These are phyloP conservation scores for Alviniconcha strummeri DNA, from an alignment of 2,888 invertebrate species.

Conservation along the genomic window DNA sequence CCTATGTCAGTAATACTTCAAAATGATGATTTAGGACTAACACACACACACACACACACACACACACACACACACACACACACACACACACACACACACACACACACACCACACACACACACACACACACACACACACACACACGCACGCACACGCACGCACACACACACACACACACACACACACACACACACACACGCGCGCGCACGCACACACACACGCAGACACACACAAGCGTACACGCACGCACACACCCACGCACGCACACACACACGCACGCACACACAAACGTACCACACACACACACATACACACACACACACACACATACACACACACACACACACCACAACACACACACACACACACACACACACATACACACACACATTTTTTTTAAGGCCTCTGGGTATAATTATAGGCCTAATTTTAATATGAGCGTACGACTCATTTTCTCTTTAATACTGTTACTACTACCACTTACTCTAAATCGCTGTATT, in stretches of 20 bases:
- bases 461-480: too few species aligned
- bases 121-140: not conserved
- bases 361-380: slow-evolving; percentile 1
- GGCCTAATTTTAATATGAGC: too few species aligned
- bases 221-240: slow-evolving; percentile 5
- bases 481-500: too few species aligned
- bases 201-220: slow-evolving; percentile 5
- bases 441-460: too few species aligned
- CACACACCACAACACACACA: not conserved
- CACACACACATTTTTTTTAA: not conserved
- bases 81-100: not conserved
- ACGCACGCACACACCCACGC: not conserved
- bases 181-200: slow-evolving; percentile 13
- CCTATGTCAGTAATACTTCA: too few species aligned
- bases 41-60: slow-evolving; percentile 1
- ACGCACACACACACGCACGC: not conserved
- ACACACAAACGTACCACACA: not conserved
- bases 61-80: not conserved
- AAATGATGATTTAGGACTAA: not conserved
- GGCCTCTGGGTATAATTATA: too few species aligned
- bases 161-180: not conserved
- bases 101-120: slow-evolving; percentile 3
- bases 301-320: not conserved
- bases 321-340: not conserved
- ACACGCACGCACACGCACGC: not conserved